Base-by-base conservation (phyloP, 2,888 invertebrate genomes). In the Epinotia ramella region DNA sequence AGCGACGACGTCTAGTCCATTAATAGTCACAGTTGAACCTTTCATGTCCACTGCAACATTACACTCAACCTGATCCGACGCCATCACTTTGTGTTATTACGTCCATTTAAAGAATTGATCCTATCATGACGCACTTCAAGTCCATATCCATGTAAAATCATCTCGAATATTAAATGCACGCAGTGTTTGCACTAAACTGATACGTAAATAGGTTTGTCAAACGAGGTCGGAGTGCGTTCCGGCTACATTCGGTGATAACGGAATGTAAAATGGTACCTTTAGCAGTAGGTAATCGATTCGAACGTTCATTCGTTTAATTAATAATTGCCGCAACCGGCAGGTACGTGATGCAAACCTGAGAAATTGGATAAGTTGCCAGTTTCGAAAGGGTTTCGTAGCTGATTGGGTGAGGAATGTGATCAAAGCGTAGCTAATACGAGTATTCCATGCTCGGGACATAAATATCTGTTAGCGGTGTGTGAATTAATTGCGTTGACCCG, bases 401-500 rank as follows among this genome's bases (percentile, higher is more conserved):
- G 59, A 73, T 60, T 62, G 57, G 56, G 60, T 63, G n/a, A 57
- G 63, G 53, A 67, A 72, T 72, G 33, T 56, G 53, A 63, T 76
- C 67, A 62, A 72, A 72, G 62, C 76, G 67, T 56, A 67, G 67
- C 71, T 66, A 67, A 76, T 60, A 46, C 33, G 72, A 57, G 66
- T 70, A 65, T 72, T 71, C 76, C 67, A 64, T 56, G 56, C 40
- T 71, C 64, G 67, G 49, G 56, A 40, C 73, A 57, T 77, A 53
- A 73, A 70, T 73, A 70, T 73, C 56, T 73, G 73, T 73, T 74
- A 66, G 73, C 76, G 70, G 73, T 64, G 73, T 57, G 86, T 81
- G 73, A 85, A 84, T 85, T 85, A 86, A 90, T 90, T 86, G 84
- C 81, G 83, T 84, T 89, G 91, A 91, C 91, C 91, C 84, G 87